A percentile compares a stretch with the other conserved stretches of the same genome.
phyloP scores from a whole-genome alignment of 2,113 vertebrate genomes.

The Menura novaehollandiae region DNA sequence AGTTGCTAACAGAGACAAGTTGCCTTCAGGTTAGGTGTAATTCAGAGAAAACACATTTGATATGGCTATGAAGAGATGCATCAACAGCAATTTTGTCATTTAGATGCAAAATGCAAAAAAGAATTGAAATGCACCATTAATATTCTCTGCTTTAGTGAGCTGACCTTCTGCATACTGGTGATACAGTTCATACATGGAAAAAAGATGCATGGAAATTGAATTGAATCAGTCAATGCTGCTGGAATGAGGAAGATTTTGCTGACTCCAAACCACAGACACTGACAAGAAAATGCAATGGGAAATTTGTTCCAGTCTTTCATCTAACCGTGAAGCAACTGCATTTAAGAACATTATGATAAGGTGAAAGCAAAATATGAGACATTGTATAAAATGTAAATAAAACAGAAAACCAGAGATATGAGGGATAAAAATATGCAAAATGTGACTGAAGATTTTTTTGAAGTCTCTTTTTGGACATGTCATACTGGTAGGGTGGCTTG shows the following conservation, averaged over 20 bases:
- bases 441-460: not conserved
- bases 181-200: constrained; percentile 13
- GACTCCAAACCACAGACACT: not conserved
- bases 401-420: not conserved
- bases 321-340: not conserved
- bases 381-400: constrained; percentile 28
- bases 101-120: not conserved
- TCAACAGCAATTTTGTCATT: not conserved
- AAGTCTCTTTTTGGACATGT: not conserved
- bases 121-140: not conserved
- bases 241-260: constrained; percentile 7
- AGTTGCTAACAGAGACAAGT: not conserved
- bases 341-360: constrained; percentile 17
- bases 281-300: not conserved
- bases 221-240: not conserved
- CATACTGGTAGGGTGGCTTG: not conserved
- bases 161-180: constrained; percentile 18
- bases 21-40: not conserved
- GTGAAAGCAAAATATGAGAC: constrained; percentile 11
- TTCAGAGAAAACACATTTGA: not conserved
- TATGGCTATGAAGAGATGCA: not conserved
- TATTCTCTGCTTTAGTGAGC: not conserved
- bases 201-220: constrained; percentile 24
- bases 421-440: constrained; percentile 30
- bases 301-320: constrained; percentile 41